These are phyloP conservation scores for Plodia interpunctella DNA, from an alignment of 1,140 invertebrate species.

Conservation along the genomic window DNA sequence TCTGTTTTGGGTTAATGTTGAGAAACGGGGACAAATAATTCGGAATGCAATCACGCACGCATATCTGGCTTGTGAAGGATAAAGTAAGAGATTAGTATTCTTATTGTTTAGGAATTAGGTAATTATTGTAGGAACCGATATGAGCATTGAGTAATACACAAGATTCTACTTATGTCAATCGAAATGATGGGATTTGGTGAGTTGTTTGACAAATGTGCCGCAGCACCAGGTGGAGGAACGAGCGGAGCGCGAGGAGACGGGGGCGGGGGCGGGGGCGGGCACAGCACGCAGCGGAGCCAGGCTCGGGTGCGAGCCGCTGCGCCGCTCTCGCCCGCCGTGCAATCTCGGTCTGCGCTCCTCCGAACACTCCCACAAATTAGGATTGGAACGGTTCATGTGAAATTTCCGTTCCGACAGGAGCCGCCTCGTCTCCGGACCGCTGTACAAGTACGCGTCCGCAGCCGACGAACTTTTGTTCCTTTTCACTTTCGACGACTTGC, in stretches of 20 bases:
- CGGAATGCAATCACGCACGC: slow-evolving; percentile 36
- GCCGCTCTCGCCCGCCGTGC: slow-evolving; percentile 33
- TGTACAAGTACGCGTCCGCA: slow-evolving; percentile 59
- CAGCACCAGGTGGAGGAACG: slow-evolving; percentile 81
- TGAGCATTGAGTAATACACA: slow-evolving; percentile 23
- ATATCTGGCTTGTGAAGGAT: slow-evolving; percentile 19
- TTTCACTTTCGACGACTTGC: slow-evolving; percentile 63
- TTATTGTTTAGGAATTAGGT: not conserved
- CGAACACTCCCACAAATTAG: slow-evolving; percentile 60
- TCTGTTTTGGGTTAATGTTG: slow-evolving; percentile 33
- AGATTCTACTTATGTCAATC: slow-evolving; percentile 68
- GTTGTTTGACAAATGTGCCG: slow-evolving; percentile 79
- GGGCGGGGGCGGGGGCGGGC: slow-evolving; percentile 26
- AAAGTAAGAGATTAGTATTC: slow-evolving; percentile 3
- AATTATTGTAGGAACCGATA: slow-evolving; percentile 19
- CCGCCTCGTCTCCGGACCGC: slow-evolving; percentile 53
- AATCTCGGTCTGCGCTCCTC: slow-evolving; percentile 39
- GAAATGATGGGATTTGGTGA: slow-evolving; percentile 80
- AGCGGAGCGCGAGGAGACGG: slow-evolving; percentile 57
- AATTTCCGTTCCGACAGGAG: slow-evolving; percentile 61
- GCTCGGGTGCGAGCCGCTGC: slow-evolving; percentile 62
- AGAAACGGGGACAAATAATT: slow-evolving; percentile 8
- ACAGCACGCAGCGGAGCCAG: slow-evolving; percentile 36
- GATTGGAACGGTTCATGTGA: slow-evolving; percentile 70
- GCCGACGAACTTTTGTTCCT: slow-evolving; percentile 73